Evolutionary conservation across 2,888 invertebrate species (phyloP).

Genomic region (Watsonalla binaria): DNA sequence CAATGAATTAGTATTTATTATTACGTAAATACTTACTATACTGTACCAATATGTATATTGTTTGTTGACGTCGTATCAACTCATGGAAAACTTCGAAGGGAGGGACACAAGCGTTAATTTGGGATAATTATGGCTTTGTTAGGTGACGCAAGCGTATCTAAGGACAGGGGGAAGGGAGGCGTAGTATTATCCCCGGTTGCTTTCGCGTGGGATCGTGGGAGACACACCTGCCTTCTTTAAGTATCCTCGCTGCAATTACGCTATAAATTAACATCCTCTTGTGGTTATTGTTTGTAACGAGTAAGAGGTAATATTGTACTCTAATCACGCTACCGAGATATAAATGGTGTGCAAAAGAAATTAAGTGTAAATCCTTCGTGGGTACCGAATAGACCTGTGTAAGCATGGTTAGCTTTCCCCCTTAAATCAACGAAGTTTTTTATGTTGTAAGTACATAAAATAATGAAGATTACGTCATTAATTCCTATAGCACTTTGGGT

Average conservation of each 20-base stretch:
- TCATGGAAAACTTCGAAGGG: no score
- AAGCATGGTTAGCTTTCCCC: no score
- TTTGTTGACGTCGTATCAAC: no score
- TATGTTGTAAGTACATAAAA: background rate
- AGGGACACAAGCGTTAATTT: no score
- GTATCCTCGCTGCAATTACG: conserved; percentile 35
- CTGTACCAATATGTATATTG: no score
- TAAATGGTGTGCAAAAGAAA: no score
- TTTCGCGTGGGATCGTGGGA: conserved; percentile 51
- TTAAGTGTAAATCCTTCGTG: background rate
- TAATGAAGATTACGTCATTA: background rate
- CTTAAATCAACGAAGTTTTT: no score
- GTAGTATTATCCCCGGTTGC: conserved; percentile 28
- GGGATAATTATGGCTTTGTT: background rate
- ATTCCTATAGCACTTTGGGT: background rate
- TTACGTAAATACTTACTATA: no score
- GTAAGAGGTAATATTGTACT: conserved; percentile 18
- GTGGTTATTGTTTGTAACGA: conserved; percentile 38
- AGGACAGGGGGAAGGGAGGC: conserved; percentile 10
- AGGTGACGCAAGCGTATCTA: background rate
- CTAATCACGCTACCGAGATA: background rate
- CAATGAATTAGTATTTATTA: no score
- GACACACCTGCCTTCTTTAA: conserved; percentile 38
- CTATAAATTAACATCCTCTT: conserved; percentile 38
- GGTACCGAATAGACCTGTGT: background rate